Evolutionary conservation across 1,140 invertebrate species (phyloP).

Genomic region (Archivesica marissinica): DNA sequence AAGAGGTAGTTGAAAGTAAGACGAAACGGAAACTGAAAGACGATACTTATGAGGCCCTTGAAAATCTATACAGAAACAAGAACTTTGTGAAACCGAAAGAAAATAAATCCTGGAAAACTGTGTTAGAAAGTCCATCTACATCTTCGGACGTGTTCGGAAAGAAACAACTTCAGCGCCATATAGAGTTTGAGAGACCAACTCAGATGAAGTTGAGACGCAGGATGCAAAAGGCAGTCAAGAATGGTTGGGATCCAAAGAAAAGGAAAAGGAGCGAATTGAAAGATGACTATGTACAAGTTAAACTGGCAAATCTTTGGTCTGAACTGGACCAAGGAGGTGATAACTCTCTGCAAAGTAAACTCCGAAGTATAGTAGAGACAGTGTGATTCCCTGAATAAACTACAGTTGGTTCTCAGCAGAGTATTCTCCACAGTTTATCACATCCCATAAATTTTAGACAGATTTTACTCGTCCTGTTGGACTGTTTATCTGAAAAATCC

Average conservation of each 20-base stretch:
- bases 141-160: slow-evolving; percentile 39
- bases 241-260: slow-evolving; percentile 59
- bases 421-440: no score
- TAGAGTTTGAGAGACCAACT: slow-evolving; percentile 47
- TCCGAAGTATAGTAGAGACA: slow-evolving; percentile 29
- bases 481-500: neutral
- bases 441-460: no score
- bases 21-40: slow-evolving; percentile 36
- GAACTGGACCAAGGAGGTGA: slow-evolving; percentile 11
- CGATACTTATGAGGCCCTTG: slow-evolving; percentile 26
- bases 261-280: slow-evolving; percentile 5
- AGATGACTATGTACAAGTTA: slow-evolving; percentile 43
- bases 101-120: slow-evolving; percentile 53
- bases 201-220: slow-evolving; percentile 45
- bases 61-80: slow-evolving; percentile 57
- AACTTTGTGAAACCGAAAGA: slow-evolving; percentile 59
- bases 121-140: slow-evolving; percentile 40
- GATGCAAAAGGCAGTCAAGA: slow-evolving; percentile 53
- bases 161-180: slow-evolving; percentile 34
- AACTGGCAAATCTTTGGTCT: slow-evolving; percentile 25
- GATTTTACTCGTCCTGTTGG: no score
- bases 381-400: no score
- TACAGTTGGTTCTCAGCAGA: no score
- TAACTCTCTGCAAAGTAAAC: neutral
- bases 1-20: neutral